A percentile compares a stretch with the other conserved stretches of the same genome.
phyloP scores from a whole-genome alignment of 2,888 invertebrate species.

The Agonopterix arenella region DNA sequence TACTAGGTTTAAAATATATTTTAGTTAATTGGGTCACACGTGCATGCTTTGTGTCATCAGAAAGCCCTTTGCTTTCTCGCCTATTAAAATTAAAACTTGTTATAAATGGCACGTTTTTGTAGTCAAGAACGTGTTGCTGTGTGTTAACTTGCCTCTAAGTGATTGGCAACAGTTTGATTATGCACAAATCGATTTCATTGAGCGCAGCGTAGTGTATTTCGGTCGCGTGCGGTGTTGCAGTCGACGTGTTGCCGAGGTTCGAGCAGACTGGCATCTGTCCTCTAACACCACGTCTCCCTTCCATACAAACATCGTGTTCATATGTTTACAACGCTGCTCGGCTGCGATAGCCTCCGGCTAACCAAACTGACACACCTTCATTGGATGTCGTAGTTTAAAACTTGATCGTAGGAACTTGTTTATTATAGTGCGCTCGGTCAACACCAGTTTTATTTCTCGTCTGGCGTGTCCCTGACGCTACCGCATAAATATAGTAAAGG shows the following conservation, averaged over 20 bases:
- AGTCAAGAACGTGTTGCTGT: constrained; percentile 11
- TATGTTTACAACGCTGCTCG: constrained; percentile 16
- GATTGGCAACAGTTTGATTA: constrained; percentile 21
- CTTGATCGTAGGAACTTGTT: constrained; percentile 26
- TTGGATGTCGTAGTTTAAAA: constrained; percentile 15
- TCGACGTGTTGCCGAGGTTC: constrained; percentile 4
- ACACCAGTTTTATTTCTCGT: constrained; percentile 34
- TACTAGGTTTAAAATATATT: constrained; percentile 8
- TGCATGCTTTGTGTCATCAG: constrained; percentile 4
- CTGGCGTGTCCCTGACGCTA: constrained; percentile 21
- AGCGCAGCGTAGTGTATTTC: constrained; percentile 35
- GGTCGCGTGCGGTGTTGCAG: constrained; percentile 31
- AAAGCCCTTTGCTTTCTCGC: background rate
- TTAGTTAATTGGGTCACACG: constrained; percentile 10
- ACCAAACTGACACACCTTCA: constrained; percentile 1
- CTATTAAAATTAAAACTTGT: background rate
- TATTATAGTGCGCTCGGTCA: constrained; percentile 22
- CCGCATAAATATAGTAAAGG: constrained; percentile 32
- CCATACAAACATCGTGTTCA: constrained; percentile 1
- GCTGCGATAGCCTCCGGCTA: constrained; percentile 1
- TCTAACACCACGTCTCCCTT: constrained; percentile 1
- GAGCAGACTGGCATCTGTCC: constrained; percentile 12
- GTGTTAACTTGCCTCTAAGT: background rate
- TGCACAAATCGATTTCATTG: constrained; percentile 41
- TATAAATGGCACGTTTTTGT: constrained; percentile 7